These are phyloP conservation scores for Odontamblyopus lacepedii DNA, from an alignment of 2,797 vertebrate genomes.

Conservation along the genomic window DNA sequence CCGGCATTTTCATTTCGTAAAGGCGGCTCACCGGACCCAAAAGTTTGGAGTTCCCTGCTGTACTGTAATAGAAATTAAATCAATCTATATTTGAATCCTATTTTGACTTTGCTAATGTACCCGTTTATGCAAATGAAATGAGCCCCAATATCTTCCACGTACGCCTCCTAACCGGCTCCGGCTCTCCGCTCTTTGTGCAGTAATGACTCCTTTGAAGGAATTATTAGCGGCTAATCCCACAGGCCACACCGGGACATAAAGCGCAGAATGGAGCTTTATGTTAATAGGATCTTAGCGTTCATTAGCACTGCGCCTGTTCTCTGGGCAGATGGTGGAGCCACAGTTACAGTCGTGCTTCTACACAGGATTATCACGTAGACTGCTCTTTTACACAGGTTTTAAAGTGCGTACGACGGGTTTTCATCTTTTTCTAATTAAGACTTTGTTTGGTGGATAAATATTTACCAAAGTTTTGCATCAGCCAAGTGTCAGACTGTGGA, in stretches of 20 bases:
- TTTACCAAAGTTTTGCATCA: too few relatives aligned
- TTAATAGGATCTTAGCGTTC: conserved; percentile 50
- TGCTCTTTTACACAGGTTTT: neutral
- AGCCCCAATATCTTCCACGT: conserved; percentile 4
- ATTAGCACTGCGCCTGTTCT: conserved; percentile 35
- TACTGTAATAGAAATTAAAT: neutral
- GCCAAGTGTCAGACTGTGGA: too few relatives aligned
- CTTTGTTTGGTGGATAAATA: too few relatives aligned
- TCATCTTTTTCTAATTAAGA: too few relatives aligned
- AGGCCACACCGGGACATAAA: conserved; percentile 50
- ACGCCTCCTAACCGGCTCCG: conserved; percentile 47
- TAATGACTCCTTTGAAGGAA: conserved; percentile 58
- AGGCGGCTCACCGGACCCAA: too few relatives aligned
- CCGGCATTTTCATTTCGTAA: too few relatives aligned
- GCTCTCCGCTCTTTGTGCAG: conserved; percentile 27
- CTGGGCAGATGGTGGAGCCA: conserved; percentile 11
- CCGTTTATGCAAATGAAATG: neutral
- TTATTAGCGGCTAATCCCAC: conserved; percentile 51
- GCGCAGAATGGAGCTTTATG: conserved; percentile 29
- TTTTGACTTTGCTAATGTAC: neutral
- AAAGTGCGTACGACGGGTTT: neutral
- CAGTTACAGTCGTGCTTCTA: neutral
- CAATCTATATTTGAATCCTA: neutral
- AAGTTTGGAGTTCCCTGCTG: too few relatives aligned
- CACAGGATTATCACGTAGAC: neutral